These are phyloP conservation scores for Diorhabda carinulata DNA, from an alignment of 1,140 invertebrate genomes.

Conservation along the genomic window DNA sequence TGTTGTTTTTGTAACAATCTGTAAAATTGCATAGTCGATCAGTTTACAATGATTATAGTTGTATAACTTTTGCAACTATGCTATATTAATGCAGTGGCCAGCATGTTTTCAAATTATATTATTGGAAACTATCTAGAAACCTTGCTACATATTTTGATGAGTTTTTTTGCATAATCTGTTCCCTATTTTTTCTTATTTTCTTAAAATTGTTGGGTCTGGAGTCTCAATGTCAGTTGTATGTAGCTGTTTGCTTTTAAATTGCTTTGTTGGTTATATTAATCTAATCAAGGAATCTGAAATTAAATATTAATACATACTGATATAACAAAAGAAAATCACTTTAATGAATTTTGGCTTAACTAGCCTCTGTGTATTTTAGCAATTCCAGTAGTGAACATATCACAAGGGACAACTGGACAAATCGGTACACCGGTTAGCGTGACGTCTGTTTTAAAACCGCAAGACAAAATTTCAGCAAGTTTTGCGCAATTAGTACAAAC, in stretches of 20 bases:
- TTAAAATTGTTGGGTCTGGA: too few relatives aligned
- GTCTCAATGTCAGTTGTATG: too few relatives aligned
- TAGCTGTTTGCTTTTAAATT: too few relatives aligned
- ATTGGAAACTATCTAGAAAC: constrained; percentile 26
- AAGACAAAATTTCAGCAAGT: constrained; percentile 41
- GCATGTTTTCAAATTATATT: constrained; percentile 22
- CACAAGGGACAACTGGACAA: constrained; percentile 42
- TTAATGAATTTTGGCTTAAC: too few relatives aligned
- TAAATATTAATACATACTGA: too few relatives aligned
- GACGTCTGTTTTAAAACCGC: constrained; percentile 46
- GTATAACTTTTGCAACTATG: constrained; percentile 29
- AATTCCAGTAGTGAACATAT: constrained; percentile 51
- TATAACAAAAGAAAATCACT: too few relatives aligned
- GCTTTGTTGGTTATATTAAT: too few relatives aligned
- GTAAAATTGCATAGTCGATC: constrained; percentile 22
- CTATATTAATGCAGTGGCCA: constrained; percentile 25
- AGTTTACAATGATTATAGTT: constrained; percentile 21
- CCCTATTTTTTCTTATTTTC: too few relatives aligned
- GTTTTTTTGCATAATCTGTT: too few relatives aligned
- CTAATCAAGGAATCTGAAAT: too few relatives aligned
- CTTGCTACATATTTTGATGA: constrained; percentile 13
- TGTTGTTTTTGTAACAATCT: too few relatives aligned
- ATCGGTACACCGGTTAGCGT: constrained; percentile 47
- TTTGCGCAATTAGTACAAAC: constrained; percentile 67
- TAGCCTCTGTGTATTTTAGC: constrained; percentile 39